These are phyloP conservation scores for Clarias gariepinus DNA, from an alignment of 2,113 vertebrate genomes.

Conservation along the genomic window DNA sequence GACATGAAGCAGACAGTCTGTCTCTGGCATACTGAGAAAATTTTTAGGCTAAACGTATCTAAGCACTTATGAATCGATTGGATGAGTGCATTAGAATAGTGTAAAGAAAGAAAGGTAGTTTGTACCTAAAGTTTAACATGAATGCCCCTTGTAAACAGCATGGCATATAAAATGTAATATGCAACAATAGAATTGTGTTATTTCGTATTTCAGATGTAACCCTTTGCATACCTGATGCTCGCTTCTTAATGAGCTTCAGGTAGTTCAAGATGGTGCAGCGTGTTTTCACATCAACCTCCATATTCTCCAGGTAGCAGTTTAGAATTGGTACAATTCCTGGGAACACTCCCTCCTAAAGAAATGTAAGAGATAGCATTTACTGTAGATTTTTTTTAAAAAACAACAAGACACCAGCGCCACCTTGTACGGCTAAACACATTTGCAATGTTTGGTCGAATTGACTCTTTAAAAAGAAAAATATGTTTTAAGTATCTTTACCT, in stretches of 20 bases:
- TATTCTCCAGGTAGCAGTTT: constrained; percentile 96
- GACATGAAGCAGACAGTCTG: no score
- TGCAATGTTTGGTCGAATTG: background rate
- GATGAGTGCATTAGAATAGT: no score
- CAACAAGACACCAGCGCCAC: background rate
- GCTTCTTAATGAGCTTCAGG: constrained; percentile 95
- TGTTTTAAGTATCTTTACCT: constrained; percentile 70
- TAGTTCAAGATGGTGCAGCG: constrained; percentile 97
- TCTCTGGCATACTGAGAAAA: no score
- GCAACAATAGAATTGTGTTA: background rate
- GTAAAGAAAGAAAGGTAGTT: no score
- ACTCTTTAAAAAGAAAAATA: background rate
- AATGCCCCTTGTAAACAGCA: background rate
- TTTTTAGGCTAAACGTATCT: no score
- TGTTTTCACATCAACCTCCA: constrained; percentile 98
- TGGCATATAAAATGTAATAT: background rate
- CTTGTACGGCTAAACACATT: background rate
- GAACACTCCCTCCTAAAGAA: constrained; percentile 89
- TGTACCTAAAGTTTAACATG: no score
- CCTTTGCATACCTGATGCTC: constrained; percentile 85
- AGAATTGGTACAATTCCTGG: constrained; percentile 94
- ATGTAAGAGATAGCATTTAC: background rate
- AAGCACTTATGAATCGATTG: no score
- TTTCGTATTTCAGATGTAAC: background rate
- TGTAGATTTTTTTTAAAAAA: no score